Evolutionary conservation across 2,888 invertebrate genomes (phyloP).

Genomic region (Trichogramma evanescens): DNA sequence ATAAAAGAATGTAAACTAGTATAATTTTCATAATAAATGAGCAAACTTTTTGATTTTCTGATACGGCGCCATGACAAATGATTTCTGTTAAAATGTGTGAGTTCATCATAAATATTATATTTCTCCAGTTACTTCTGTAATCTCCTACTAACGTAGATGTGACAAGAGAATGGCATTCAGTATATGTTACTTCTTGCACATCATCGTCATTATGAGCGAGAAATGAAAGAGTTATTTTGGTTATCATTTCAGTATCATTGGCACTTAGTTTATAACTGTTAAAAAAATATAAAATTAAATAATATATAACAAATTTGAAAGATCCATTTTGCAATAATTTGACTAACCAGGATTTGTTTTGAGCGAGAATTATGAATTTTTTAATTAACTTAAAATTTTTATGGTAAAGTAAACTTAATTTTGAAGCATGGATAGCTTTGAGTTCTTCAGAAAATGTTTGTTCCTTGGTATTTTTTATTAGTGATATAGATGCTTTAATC

Average conservation of each 20-base stretch:
- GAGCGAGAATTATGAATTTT: constrained; percentile 48
- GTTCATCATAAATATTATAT: constrained; percentile 54
- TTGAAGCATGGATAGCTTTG: constrained; percentile 50
- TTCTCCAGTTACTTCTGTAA: constrained; percentile 46
- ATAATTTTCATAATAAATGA: background rate
- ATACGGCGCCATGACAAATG: constrained; percentile 56
- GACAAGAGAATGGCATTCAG: constrained; percentile 52
- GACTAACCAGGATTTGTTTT: constrained; percentile 35
- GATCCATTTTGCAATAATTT: background rate
- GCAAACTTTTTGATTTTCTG: constrained; percentile 35
- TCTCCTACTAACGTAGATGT: constrained; percentile 52
- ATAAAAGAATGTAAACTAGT: background rate
- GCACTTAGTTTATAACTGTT: constrained; percentile 27
- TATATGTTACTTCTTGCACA: constrained; percentile 54
- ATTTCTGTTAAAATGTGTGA: constrained; percentile 58
- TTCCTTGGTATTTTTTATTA: constrained; percentile 31
- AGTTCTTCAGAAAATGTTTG: constrained; percentile 44
- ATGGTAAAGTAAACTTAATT: constrained; percentile 56
- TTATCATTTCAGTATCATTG: constrained; percentile 30
- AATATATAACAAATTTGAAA: constrained; percentile 1
- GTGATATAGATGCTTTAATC: constrained; percentile 44
- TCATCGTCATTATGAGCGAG: constrained; percentile 55
- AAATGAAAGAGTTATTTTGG: constrained; percentile 49
- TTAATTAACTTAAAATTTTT: constrained; percentile 52
- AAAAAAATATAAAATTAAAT: constrained; percentile 12